Base-by-base conservation (phyloP, 1,140 invertebrate genomes). In the Drosophila burlai region DNA sequence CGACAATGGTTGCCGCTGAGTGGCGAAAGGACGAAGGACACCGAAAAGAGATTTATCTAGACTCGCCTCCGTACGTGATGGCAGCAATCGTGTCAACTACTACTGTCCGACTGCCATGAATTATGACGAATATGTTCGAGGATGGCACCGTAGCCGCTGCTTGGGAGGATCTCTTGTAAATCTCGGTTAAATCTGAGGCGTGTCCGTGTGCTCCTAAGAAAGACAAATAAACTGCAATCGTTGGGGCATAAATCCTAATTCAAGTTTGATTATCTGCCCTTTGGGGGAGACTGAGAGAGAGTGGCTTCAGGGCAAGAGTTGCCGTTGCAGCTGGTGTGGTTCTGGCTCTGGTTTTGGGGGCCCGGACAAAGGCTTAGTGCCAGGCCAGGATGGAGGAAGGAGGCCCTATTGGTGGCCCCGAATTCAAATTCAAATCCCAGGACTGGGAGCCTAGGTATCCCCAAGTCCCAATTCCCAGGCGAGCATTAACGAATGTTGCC, bases 41-140 rank as follows among this genome's bases (percentile, higher is more conserved):
- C 63, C 55, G 57, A 77, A 62, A 74, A 83, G 80, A 87, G 84
- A 87, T 87, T 84, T 87, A 89, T 87, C 85, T 72, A 89, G 84
- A 71, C 76, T n/a, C 49, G 68, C 50, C 50, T 34, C 29, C 49
- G 62, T 83, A 87, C 84, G 84, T 87, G 84, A 83, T 79, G 66
- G 45, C 80, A 72, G 69, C 60, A 89, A 89, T 89, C 85, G 85
- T 87, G 84, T 87, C 84, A 89, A 73, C 81, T 76, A 72, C 62
- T 69, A 63, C 49, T 62, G 69, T 59, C 67, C 55, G 31, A 49
- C 46, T 55, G 63, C 38, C 74, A 71, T 73, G 81, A 89, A 81
- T 84, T 87, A 84, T 87, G 84, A 87, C 66, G 73, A 78, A 89
- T 87, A 82, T 76, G 67, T 71, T 71, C 52, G 50, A 57, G 64